Evolutionary conservation across 2,888 invertebrate species (phyloP), one percentile per base, ranked within the genome.

Genomic region (Malthinus flaveolus): DNA sequence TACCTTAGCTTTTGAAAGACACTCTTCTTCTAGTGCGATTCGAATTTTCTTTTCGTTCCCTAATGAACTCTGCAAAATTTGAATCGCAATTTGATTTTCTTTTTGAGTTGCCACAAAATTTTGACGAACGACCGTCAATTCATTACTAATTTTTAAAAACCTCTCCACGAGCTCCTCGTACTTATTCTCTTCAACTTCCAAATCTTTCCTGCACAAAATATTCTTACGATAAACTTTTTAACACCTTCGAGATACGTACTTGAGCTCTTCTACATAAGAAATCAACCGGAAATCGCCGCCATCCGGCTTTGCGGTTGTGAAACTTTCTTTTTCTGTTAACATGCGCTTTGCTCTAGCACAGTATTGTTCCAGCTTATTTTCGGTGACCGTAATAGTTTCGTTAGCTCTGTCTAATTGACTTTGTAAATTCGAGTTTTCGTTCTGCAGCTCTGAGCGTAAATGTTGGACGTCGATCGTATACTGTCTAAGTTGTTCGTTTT

Each of bases 301-400:
- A 23, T 62, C 66, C 49, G 68, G 63, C 44, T 56, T 59, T 51
- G 64, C 51, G 32, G 55, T 61, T 51, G 66, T 67, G 23, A 91
- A 76, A 66, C 86, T 84, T 70, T 93, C 92, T 71, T 92, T 92
- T 61, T 88, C 87, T 74, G 87, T 87, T 7, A 93, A 77, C 58
- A 91, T 90, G 63, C 86, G 83, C 68, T 90, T 85, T 0, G 92
- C 92, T 70, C 92, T 88, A n/a, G 85, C 84, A 66, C 89, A 87
- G 75, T 93, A 92, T 52, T 89, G 88, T 52, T 87, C 84, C 68
- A 91, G 82, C 72, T 93, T 91, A 5, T 66, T 67, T 62, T 76
- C 74, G 33, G 76, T 72, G 39, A 63, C 61, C 32, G 60, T 49
- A 39, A 73, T 66, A 45, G 71, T 67, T 58, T 73, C 71, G 64